phyloP scores from a whole-genome alignment of 2,113 vertebrate species.

The Xiphophorus couchianus region DNA sequence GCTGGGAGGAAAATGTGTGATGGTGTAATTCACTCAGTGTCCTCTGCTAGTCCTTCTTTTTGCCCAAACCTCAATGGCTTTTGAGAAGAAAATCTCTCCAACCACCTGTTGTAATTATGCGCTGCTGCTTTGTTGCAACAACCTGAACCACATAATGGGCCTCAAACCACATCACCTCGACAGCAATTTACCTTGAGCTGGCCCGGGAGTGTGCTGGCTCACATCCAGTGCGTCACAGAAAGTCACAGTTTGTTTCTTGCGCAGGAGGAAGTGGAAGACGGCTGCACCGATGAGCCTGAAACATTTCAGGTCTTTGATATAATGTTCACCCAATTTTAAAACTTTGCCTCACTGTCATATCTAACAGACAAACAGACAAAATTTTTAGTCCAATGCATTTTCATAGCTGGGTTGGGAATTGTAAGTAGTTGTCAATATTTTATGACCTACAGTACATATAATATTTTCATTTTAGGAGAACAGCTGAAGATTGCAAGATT shows the following conservation, averaged over 20 bases:
- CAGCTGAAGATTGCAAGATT: too few species aligned
- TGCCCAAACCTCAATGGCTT: constrained; percentile 51
- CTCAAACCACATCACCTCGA: constrained; percentile 37
- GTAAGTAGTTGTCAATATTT: too few species aligned
- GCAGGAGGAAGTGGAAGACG: constrained; percentile 13
- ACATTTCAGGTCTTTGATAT: neutral
- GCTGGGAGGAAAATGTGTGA: constrained; percentile 64
- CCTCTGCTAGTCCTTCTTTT: constrained; percentile 51
- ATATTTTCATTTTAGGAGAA: too few species aligned
- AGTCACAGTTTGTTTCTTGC: constrained; percentile 37
- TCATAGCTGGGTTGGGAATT: too few species aligned
- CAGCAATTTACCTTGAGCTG: constrained; percentile 44
- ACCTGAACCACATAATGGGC: constrained; percentile 50
- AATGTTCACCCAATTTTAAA: neutral
- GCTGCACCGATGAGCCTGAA: neutral
- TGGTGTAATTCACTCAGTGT: constrained; percentile 57
- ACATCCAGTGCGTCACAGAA: constrained; percentile 3
- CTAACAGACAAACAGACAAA: too few species aligned
- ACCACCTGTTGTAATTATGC: constrained; percentile 70
- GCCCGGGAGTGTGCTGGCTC: constrained; percentile 30
- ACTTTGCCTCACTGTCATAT: too few species aligned
- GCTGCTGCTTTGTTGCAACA: constrained; percentile 56
- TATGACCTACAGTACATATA: too few species aligned
- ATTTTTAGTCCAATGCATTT: too few species aligned
- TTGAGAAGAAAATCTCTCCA: constrained; percentile 49